Evolutionary conservation across 2,113 vertebrate genomes (phyloP).

Genomic region (Carassius gibelio): DNA sequence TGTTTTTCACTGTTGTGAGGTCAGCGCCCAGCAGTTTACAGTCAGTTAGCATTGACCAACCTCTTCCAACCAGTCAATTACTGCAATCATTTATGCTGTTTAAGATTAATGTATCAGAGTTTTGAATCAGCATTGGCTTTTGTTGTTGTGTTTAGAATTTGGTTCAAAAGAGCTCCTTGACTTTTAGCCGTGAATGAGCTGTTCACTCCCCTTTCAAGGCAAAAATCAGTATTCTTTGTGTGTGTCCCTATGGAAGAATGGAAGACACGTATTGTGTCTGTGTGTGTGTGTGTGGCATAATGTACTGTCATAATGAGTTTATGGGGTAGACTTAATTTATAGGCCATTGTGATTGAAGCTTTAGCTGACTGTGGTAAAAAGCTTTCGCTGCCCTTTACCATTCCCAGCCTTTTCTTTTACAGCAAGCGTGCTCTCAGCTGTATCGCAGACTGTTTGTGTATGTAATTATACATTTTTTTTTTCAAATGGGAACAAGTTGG

Average conservation of each 20-base stretch:
- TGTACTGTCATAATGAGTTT: slow-evolving; percentile 52
- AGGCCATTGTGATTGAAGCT: slow-evolving; percentile 52
- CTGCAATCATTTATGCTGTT: slow-evolving; percentile 12
- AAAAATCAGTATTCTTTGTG: slow-evolving; percentile 53
- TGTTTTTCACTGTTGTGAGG: background rate
- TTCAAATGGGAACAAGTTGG: slow-evolving; percentile 59
- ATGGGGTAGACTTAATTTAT: slow-evolving; percentile 54
- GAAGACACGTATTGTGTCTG: slow-evolving; percentile 34
- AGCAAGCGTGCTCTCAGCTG: slow-evolving; percentile 41
- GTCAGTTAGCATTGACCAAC: slow-evolving; percentile 44
- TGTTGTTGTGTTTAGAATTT: slow-evolving; percentile 40
- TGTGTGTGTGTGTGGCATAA: slow-evolving; percentile 43
- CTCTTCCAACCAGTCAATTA: background rate
- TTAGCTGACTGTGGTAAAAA: slow-evolving; percentile 53
- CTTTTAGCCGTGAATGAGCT: slow-evolving; percentile 41
- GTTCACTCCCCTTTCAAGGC: slow-evolving; percentile 47
- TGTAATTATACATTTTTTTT: slow-evolving; percentile 60
- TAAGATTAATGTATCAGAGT: slow-evolving; percentile 31
- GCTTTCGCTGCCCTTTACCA: background rate
- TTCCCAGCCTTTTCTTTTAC: slow-evolving; percentile 49
- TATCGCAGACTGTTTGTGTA: slow-evolving; percentile 49
- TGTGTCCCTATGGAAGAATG: slow-evolving; percentile 41
- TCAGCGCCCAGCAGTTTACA: slow-evolving; percentile 34
- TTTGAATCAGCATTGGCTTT: background rate
- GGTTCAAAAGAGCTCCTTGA: slow-evolving; percentile 21